Conservation (phyloP, 37 sponge, comb jelly and placozoan species). For the Beroe forskalii region DNA sequence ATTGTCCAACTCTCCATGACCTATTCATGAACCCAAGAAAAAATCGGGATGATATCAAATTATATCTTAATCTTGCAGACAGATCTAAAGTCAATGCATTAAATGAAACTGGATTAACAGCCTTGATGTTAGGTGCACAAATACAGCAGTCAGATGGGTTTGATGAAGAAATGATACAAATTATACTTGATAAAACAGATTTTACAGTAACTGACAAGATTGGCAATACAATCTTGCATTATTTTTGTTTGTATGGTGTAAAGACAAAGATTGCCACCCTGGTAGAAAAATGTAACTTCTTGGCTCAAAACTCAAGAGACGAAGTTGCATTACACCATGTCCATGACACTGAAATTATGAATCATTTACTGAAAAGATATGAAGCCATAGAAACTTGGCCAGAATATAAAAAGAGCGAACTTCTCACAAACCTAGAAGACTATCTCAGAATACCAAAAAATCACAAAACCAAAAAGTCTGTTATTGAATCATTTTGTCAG, state of each 20-base stretch:
- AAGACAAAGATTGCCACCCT: background rate
- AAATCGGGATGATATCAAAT: too few species aligned
- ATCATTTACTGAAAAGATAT: background rate
- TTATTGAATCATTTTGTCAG: background rate
- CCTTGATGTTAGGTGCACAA: background rate
- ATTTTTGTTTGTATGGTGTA: background rate
- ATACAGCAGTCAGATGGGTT: background rate
- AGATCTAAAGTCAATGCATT: background rate
- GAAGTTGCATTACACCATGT: slow-evolving; percentile 32
- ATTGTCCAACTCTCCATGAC: too few species aligned
- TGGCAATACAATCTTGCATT: slow-evolving; percentile 13
- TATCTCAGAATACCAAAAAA: background rate
- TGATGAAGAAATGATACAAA: background rate
- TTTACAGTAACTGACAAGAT: background rate
- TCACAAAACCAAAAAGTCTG: background rate
- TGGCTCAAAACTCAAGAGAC: slow-evolving; percentile 3
- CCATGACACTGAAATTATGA: background rate
- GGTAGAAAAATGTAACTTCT: background rate
- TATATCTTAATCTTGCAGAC: too few species aligned
- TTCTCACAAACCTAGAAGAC: background rate
- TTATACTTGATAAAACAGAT: background rate
- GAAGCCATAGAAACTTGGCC: background rate
- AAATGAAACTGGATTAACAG: background rate
- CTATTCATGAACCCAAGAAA: too few species aligned
- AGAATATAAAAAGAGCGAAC: background rate